Evolutionary conservation across 64 coral and sea anemone genomes (phyloP).

Genomic region (Pocillopora verrucosa): DNA sequence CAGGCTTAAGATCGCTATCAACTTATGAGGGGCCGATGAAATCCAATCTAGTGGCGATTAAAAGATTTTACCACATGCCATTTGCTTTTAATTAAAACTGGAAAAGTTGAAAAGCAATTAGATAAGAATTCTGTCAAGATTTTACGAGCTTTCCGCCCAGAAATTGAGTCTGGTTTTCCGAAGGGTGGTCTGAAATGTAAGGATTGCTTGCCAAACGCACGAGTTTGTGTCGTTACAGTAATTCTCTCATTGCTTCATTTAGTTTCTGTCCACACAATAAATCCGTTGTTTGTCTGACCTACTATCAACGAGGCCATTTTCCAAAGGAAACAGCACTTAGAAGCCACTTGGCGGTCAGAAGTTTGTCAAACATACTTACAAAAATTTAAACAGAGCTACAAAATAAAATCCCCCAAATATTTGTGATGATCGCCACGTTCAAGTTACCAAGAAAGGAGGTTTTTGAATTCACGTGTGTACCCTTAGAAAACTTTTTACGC

Average conservation of each 20-base stretch:
- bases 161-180: conserved; percentile 16
- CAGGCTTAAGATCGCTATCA: conserved; percentile 36
- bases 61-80: background rate
- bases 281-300: conserved; percentile 11
- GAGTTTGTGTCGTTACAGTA: background rate
- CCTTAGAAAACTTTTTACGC: background rate
- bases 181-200: background rate
- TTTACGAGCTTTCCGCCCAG: background rate
- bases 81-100: too few species aligned
- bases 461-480: background rate
- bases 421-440: background rate
- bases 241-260: background rate
- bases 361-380: conserved; percentile 12
- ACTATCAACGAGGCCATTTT: conserved; percentile 33
- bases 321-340: conserved; percentile 36
- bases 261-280: background rate
- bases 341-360: background rate
- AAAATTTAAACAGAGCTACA: conserved; percentile 2
- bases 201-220: background rate
- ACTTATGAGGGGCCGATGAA: conserved; percentile 17
- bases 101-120: too few species aligned
- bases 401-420: background rate
- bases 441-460: background rate
- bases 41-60: conserved; percentile 12
- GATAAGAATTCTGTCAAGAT: too few species aligned